Base-by-base conservation (phyloP, 2,888 invertebrate genomes). In the Dolichomitus sp. region DNA sequence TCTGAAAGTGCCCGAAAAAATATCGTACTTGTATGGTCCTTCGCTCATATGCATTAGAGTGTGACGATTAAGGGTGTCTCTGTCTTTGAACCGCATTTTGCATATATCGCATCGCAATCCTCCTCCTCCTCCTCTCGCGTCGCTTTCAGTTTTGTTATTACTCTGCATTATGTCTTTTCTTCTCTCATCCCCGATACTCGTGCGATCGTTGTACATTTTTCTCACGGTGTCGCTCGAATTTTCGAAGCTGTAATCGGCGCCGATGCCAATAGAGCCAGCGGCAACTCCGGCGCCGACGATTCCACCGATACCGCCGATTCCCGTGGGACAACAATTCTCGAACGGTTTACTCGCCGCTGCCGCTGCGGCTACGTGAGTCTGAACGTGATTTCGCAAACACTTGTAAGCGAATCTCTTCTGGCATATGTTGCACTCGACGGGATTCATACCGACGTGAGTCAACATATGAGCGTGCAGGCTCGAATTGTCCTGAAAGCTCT, bases 391-490 rank as follows among this genome's bases (percentile, higher is more conserved):
- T 27, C 91, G 88, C 61, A 93, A 83, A 78, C 91, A 91, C 63
- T 92, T 93, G 75, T 92, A 92, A 12, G 92, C 89, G 45, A 93
- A 93, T 68, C 89, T 87, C 84, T 92, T 92, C 50, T 92, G 91
- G 73, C 93, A 93, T 14, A 92, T 84, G 40, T 91, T 90, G 77
- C 93, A 93, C 48, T 93, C 92, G 9, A 92, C 81, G 9, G 84
- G 90, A 61, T 87, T 92, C 90, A 91, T 91, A 0, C 92, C 91
- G 4, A 92, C 91, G 63, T 93, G 93, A 1, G 89, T 92, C 30
- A 93, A 69, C 92, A 93, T 92, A 66, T 93, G 93, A 1, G 91
- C 90, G 50, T 92, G 92, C 30, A 93, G 61, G 70, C 88, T 90
- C n/a, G 88, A 74, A 75, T 86, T 90, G 65, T 92, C 91, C 3